These are phyloP conservation scores for Chirona hameri DNA, from an alignment of 2,888 invertebrate genomes.

Conservation along the genomic window DNA sequence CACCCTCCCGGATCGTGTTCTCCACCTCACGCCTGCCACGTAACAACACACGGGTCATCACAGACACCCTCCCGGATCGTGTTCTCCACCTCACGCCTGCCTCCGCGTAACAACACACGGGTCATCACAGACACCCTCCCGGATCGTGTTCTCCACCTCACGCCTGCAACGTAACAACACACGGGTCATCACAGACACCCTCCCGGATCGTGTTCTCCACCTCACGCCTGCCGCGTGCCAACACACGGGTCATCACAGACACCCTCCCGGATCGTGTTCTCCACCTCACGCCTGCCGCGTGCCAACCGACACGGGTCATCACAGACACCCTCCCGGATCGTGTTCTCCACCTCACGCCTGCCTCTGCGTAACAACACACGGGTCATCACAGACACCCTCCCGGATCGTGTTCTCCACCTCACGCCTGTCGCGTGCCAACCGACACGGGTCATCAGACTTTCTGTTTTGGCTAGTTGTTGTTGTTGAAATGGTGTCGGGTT, in stretches of 20 bases:
- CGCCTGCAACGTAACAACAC: neutral
- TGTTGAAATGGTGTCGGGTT: too few relatives aligned
- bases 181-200: conserved; percentile 44
- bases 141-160: conserved; percentile 29
- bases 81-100: conserved; percentile 28
- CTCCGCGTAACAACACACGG: too few relatives aligned
- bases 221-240: neutral
- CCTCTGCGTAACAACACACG: too few relatives aligned
- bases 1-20: conserved; percentile 3
- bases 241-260: conserved; percentile 44
- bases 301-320: too few relatives aligned
- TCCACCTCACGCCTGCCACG: conserved; percentile 27
- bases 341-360: conserved; percentile 30
- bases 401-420: conserved; percentile 28
- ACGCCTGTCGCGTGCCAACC: too few relatives aligned
- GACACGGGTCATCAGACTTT: too few relatives aligned
- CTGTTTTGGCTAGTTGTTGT: too few relatives aligned
- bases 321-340: conserved; percentile 44
- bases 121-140: conserved; percentile 44
- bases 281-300: conserved; percentile 26
- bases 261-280: conserved; percentile 3
- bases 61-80: conserved; percentile 44
- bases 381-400: conserved; percentile 50
- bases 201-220: conserved; percentile 25
- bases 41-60: too few relatives aligned